Evolutionary conservation across 2,888 invertebrate species (phyloP), one percentile per base, ranked within the genome.

Genomic region (Chloromyia formosa): DNA sequence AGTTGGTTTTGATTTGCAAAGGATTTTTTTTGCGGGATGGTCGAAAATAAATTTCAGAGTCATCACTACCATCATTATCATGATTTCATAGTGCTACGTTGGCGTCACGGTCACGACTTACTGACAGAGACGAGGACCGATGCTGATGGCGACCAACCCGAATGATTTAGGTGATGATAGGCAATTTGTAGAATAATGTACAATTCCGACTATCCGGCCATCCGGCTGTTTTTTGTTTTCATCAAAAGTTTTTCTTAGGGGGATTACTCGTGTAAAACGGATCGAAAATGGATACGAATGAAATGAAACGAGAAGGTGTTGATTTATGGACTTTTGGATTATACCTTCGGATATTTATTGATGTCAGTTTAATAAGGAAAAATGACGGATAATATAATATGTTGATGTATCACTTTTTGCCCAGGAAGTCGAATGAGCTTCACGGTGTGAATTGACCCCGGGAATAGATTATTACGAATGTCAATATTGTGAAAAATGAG

Each of bases 141-240:
- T 7, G 27, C 27, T 35, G 27, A 35, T 35, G 27, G 49, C 16
- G 49, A 7, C 12, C 5, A 4, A 16, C 35, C 16, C 40, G n/a
- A 40, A 62, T 62, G 62, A 62, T 62, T 62, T 62, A 62, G 62
- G 62, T 60, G 40, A 62, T 62, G 62, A 62, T 62, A 62, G 62
- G 62, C 62, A 62, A 62, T 62, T 62, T 62, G 40, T 62, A 40
- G 40, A 7, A 27, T 40, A 56, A 56, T 20, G 18, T 22, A 27
- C 4, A 35, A 35, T 35, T 35, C 27, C 7, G 27, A 35, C 27
- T 35, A 35, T 35, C 27, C 7, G 27, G 7, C 27, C 2, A 4
- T 35, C 7, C 27, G 27, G 7, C 35, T 61, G 23, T 61, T 27
- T 27, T 61, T 61, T 49, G 49, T 3, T 7, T 7, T 49, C 14